phyloP scores from a whole-genome alignment of 2,888 invertebrate species.

The Sarcophaga caerulescens region DNA sequence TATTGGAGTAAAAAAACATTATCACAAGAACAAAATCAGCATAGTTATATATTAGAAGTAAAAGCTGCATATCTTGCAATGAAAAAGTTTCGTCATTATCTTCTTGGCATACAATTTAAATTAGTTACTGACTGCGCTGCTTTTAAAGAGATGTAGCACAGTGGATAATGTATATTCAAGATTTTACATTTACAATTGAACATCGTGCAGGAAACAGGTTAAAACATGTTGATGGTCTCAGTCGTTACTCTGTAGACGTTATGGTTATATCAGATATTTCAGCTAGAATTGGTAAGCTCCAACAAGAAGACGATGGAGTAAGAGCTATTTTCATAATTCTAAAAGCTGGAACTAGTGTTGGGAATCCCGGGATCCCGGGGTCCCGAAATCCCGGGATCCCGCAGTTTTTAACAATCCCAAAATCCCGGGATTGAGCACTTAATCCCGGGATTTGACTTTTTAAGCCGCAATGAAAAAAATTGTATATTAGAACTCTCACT shows the following conservation, averaged over 20 bases:
- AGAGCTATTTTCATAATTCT: constrained; percentile 18
- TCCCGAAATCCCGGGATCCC: no score
- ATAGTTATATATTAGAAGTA: constrained; percentile 51
- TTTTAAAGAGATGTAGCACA: constrained; percentile 61
- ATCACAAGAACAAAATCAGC: constrained; percentile 25
- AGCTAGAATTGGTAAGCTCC: constrained; percentile 3
- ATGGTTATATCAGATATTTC: neutral
- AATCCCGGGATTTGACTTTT: no score
- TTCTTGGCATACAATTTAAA: constrained; percentile 43
- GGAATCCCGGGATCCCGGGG: no score
- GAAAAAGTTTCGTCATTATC: constrained; percentile 53
- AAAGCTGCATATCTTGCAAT: constrained; percentile 51
- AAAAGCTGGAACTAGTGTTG: no score
- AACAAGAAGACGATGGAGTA: constrained; percentile 9
- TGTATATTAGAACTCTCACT: no score
- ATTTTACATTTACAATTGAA: constrained; percentile 16
- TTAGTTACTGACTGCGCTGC: constrained; percentile 56
- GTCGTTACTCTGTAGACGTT: constrained; percentile 25
- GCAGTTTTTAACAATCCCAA: no score
- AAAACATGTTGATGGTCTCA: constrained; percentile 47
- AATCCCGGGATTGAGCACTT: no score
- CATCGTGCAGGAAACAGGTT: constrained; percentile 7
- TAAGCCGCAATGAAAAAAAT: no score
- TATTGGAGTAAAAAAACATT: constrained; percentile 52
- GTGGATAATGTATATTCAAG: constrained; percentile 58